phyloP scores from a whole-genome alignment of 2,888 invertebrate species.

The Drosophila acutilabella region DNA sequence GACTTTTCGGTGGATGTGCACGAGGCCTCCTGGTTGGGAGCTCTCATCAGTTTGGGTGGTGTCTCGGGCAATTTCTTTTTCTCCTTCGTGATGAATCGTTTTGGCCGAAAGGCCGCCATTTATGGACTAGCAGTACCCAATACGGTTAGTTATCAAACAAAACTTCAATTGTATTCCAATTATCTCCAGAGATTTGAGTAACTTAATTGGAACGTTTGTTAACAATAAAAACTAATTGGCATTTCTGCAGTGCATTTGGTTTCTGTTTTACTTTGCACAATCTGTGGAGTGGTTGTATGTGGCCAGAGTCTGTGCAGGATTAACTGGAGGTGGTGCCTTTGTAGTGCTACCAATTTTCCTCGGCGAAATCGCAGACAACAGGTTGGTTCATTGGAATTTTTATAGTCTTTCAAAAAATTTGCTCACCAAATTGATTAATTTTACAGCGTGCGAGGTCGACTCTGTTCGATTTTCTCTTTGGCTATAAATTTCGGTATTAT shows the following conservation, averaged over 20 bases:
- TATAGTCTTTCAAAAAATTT: too few relatives aligned
- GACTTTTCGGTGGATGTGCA: conserved; percentile 72
- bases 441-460: conserved; percentile 78
- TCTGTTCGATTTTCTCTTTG: conserved; percentile 75
- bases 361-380: conserved; percentile 83
- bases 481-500: conserved; percentile 67
- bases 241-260: conserved; percentile 66
- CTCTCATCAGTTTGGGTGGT: conserved; percentile 79
- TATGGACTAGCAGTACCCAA: conserved; percentile 81
- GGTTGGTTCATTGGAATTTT: conserved; percentile 64
- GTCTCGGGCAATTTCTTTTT: conserved; percentile 79
- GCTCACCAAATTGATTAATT: too few relatives aligned
- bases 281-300: conserved; percentile 79
- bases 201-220: neutral
- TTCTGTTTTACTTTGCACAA: conserved; percentile 76
- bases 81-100: conserved; percentile 73
- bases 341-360: conserved; percentile 82
- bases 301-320: conserved; percentile 80
- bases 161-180: too few relatives aligned
- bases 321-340: conserved; percentile 82
- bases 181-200: too few relatives aligned
- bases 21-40: conserved; percentile 83
- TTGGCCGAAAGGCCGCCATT: conserved; percentile 81
- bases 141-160: conserved; percentile 68
- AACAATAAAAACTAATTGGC: neutral